Base-by-base conservation (phyloP, 92 coral and sea anemone species). In the Montipora capitata region DNA sequence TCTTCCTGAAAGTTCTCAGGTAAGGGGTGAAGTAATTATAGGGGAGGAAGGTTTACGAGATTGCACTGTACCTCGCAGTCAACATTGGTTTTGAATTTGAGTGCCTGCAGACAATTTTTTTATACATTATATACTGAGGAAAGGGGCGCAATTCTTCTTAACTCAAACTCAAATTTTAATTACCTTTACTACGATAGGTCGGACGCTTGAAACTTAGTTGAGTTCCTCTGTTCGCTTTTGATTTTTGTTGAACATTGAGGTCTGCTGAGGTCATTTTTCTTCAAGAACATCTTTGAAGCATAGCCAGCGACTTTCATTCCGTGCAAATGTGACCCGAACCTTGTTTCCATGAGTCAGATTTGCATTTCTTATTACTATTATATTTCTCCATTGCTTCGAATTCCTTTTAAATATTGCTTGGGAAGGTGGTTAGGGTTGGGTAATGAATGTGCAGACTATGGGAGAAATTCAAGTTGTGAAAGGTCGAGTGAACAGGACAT, bases 141-240 rank as follows among this genome's bases (percentile, higher is more conserved):
- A n/a, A n/a, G n/a, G n/a, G n/a, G n/a, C n/a, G n/a, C n/a, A n/a
- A n/a, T n/a, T n/a, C n/a, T n/a, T n/a, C n/a, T n/a, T n/a, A n/a
- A n/a, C n/a, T 40, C 5, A 70, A 40, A 70, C 48, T 17, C 76
- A 0, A 70, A 70, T 27, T 12, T 13, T 40, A 13, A 8, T 56
- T 40, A 70, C 76, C 76, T 70, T 70, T 70, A 44, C 76, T 70
- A 5, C 76, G 45, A 70, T 70, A 44, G 52, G 17, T 40, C 4
- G 48, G 48, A 40, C 76, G 76, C 6, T 6, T 40, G 52, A 10
- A 70, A 70, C 52, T 70, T 10, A 40, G 0, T 20, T 70, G 51
- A 70, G 76, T 70, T 44, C 0, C 76, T 20, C 38, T 70, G 52
- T 27, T 70, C 16, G 14, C 43, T 14, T 40, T 40, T 70, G 48